Base-by-base conservation (phyloP, 2,113 vertebrate species). In the Rhipidura dahli region DNA sequence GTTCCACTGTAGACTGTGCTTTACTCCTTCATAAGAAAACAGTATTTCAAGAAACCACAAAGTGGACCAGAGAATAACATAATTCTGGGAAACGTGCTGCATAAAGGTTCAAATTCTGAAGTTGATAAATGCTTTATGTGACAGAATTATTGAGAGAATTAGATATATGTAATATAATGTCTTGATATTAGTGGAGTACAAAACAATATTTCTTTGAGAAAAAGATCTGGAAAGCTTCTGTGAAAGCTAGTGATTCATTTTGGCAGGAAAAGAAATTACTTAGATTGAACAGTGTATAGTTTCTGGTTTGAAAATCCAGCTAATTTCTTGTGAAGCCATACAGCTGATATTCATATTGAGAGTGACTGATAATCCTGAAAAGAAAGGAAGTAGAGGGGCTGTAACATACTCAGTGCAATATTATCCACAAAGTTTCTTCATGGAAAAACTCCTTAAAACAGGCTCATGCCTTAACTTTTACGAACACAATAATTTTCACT, bases 241-340 rank as follows among this genome's bases (percentile, higher is more conserved):
- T 54, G 39, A 73, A 81, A 64, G 26, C 80, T 81, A 82, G 79
- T 91, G 33, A 8, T 86, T 50, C 33, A 80, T 90, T 96, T 93
- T 91, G 42, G 27, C 39, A 65, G 66, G 51, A 39, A 42, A 85
- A 83, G 83, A 42, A 7, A 30, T 53, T 71, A 69, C 26, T 82
- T 83, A 65, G 17, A 57, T 76, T 73, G 53, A 79, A 45, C 40
- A 86, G 30, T 23, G 31, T 83, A 87, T 89, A 89, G 12, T 59
- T 81, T 94, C 89, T 85, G 26, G 79, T 96, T 69, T 85, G 19
- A n/a, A 90, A 53, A 90, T 94, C 30, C 71, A 81, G 40, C 50
- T 39, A 30, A 89, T 56, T 83, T 83, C 71, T 57, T 95, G 18
- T 77, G 40, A 92, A 94, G 70, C 18, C 73, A 39, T 95, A 73